A percentile compares a stretch with the other conserved stretches of the same genome.
phyloP scores from a whole-genome alignment of 2,888 invertebrate genomes.

The Pharmacophagus antenor region DNA sequence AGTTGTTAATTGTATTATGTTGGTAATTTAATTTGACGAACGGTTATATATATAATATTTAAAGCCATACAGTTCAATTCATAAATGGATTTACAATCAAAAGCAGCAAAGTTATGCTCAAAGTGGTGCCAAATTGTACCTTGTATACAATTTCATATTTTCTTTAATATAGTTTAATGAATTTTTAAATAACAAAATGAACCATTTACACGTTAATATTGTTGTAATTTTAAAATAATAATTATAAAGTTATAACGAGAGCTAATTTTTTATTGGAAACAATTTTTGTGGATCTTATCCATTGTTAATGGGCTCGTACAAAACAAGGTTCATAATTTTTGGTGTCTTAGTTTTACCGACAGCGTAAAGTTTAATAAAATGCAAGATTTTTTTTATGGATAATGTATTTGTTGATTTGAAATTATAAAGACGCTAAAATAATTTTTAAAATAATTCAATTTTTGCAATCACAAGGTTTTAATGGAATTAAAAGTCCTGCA shows the following conservation, averaged over 20 bases:
- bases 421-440: not conserved
- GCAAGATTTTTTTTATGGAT: not conserved
- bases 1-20: not conserved
- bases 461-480: too few relatives aligned
- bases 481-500: not conserved
- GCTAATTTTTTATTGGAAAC: not conserved
- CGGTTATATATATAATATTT: too few relatives aligned
- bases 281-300: slow-evolving; percentile 21
- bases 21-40: too few relatives aligned
- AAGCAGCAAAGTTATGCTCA: slow-evolving; percentile 13
- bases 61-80: too few relatives aligned
- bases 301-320: slow-evolving; percentile 22
- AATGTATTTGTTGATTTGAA: not conserved
- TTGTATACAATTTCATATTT: not conserved
- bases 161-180: not conserved
- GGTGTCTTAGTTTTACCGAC: not conserved
- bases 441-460: not conserved
- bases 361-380: not conserved
- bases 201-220: not conserved
- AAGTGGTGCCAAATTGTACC: slow-evolving; percentile 25
- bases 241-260: not conserved
- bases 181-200: not conserved
- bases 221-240: not conserved
- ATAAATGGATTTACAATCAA: not conserved
- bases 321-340: slow-evolving; percentile 9